Base-by-base conservation (phyloP, 2,113 vertebrate genomes). In the Eurystomus gularis region DNA sequence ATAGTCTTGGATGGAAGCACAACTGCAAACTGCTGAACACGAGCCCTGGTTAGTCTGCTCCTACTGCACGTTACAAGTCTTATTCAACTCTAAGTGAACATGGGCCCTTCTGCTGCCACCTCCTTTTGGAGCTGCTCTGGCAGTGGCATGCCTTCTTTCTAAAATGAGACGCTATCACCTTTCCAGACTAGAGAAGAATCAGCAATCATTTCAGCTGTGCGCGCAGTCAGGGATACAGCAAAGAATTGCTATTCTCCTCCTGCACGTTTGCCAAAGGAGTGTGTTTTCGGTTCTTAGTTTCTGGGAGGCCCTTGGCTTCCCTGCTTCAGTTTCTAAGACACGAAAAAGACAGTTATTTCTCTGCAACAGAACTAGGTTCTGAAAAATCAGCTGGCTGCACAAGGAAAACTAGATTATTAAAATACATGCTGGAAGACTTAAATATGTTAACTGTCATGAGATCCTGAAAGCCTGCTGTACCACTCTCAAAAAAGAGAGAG, bases 1-100 rank as follows among this genome's bases (percentile, higher is more conserved):
- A 90, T 10, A 93, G 70, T 85, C 78, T 86, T 66, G 79, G 94
- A 94, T 95, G 81, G 96, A 97, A 95, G 85, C 70, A 58, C 3
- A 39, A 21, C 4, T 82, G 57, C 81, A 93, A 90, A 78, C 83
- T 85, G 73, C 81, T n/a, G 84, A 88, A 91, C 1, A 4, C 7
- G 5, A 88, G 85, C 75, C 54, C 37, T 29, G 24, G 33, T 77
- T 79, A 46, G 15, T 25, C 66, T 54, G 44, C 5, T 88, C 37
- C 79, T 55, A 33, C 70, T 65, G 66, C 66, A 40, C 40, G 7
- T 71, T 11, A 44, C 78, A 72, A 58, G 37, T 42, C 58, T 85
- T 28, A 65, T 7, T 93, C 58, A 80, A 54, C 70, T 73, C 48
- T 37, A 40, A 76, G 40, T 2, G 6, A 93, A 89, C 52, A 49